These are phyloP conservation scores for Caenorhabditis briggsae DNA, from an alignment of 1,140 invertebrate species.

Conservation along the genomic window DNA sequence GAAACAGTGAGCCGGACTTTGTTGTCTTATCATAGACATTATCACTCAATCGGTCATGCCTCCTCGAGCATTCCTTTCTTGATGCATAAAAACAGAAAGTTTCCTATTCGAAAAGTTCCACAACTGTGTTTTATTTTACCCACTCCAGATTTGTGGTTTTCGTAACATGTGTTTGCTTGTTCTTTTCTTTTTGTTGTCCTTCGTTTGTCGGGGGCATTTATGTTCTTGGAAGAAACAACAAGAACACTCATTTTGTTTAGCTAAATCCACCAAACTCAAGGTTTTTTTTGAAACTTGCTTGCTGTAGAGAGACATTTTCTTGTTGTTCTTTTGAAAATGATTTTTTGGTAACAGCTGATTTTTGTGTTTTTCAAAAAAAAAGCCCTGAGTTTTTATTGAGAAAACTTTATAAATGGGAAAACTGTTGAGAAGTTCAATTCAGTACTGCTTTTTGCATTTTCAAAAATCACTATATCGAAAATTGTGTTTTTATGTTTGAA, in stretches of 20 bases:
- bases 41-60: constrained; percentile 24
- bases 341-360: no score
- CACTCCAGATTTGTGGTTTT: constrained; percentile 34
- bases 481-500: no score
- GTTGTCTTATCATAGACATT: constrained; percentile 28
- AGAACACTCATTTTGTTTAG: background rate
- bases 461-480: no score
- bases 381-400: no score
- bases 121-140: constrained; percentile 4
- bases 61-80: background rate
- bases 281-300: no score
- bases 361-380: no score
- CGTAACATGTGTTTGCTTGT: constrained; percentile 27
- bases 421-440: no score
- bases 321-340: no score
- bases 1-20: constrained; percentile 49
- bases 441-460: no score
- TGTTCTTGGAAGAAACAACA: background rate
- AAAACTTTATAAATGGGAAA: no score
- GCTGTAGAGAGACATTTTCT: no score
- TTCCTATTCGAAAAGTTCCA: background rate
- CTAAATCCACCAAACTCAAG: no score
- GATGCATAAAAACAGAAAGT: background rate
- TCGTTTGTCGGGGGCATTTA: background rate
- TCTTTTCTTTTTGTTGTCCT: background rate